A percentile compares a stretch with the other conserved stretches of the same genome.
Evolutionary conservation across 53 echinoderm and acorn worm species (phyloP).

Genomic region (Holothuria leucospilota): DNA sequence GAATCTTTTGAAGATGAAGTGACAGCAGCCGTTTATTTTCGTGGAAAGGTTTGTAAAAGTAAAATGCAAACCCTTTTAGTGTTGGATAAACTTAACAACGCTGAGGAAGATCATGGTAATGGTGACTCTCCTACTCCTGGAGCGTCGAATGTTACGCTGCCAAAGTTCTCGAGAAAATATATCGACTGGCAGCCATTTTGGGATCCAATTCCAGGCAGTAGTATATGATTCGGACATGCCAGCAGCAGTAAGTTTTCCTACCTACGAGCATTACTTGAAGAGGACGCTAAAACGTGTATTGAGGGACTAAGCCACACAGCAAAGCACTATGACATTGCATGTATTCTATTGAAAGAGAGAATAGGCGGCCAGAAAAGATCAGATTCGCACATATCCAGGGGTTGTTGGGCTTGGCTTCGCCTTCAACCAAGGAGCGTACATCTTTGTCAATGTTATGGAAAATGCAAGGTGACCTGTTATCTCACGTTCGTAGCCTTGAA

Average conservation of each 20-base stretch:
- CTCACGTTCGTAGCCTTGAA: not conserved
- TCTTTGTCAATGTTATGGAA: constrained; percentile 1
- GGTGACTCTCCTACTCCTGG: not conserved
- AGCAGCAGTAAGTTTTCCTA: not conserved
- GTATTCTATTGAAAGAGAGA: not conserved
- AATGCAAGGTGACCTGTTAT: constrained; percentile 7
- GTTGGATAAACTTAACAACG: not conserved
- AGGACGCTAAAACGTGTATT: not conserved
- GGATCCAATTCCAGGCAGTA: too few species aligned
- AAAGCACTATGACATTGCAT: not conserved
- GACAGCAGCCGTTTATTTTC: not conserved
- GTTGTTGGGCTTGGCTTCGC: not conserved
- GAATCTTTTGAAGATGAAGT: not conserved
- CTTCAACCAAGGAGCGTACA: not conserved
- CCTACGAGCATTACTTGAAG: not conserved
- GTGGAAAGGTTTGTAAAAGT: not conserved
- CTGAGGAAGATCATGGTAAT: too few species aligned
- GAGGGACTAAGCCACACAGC: not conserved
- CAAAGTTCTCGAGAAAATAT: not conserved
- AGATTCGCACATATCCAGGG: not conserved
- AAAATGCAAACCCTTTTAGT: not conserved
- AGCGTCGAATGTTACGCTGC: not conserved
- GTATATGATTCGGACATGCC: not conserved
- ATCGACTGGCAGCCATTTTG: constrained; percentile 3
- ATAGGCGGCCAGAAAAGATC: not conserved